Conservation (phyloP, 2,888 invertebrate genomes). For the Mechanitis messenoides region DNA sequence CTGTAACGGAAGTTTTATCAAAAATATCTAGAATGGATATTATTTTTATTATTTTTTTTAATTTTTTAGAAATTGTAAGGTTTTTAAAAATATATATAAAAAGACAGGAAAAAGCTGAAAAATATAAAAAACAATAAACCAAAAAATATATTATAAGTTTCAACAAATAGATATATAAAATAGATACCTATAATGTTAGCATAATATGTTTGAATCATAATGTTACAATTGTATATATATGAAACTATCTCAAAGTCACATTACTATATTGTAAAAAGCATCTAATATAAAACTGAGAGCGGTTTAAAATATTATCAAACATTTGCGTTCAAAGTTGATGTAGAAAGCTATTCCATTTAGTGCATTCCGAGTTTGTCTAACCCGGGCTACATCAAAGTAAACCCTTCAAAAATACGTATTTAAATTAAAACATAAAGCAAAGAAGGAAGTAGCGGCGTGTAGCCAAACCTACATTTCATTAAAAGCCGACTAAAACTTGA, state of each 20-base stretch:
- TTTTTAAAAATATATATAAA: too few relatives aligned
- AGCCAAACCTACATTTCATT: slow-evolving; percentile 34
- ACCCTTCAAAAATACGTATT: slow-evolving; percentile 30
- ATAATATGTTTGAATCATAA: too few relatives aligned
- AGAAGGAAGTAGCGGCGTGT: slow-evolving; percentile 21
- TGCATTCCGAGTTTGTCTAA: slow-evolving; percentile 25
- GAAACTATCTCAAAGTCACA: not conserved
- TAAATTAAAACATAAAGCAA: slow-evolving; percentile 29
- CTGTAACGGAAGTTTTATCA: too few relatives aligned
- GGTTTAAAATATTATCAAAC: slow-evolving; percentile 20
- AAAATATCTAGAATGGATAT: too few relatives aligned
- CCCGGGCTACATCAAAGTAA: slow-evolving; percentile 29
- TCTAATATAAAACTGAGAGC: not conserved
- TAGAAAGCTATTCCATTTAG: slow-evolving; percentile 24
- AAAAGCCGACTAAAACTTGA: slow-evolving; percentile 32
- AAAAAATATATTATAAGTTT: too few relatives aligned
- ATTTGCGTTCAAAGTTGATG: slow-evolving; percentile 18
- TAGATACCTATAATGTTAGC: too few relatives aligned
- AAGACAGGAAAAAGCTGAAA: too few relatives aligned
- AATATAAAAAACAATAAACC: too few relatives aligned
- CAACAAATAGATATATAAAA: too few relatives aligned
- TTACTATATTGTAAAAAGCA: not conserved
- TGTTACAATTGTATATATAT: too few relatives aligned
- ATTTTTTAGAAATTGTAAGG: too few relatives aligned
- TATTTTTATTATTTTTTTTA: too few relatives aligned